Evolutionary conservation across 2,888 invertebrate species (phyloP).

Genomic region (Cryptosula pallasiana): DNA sequence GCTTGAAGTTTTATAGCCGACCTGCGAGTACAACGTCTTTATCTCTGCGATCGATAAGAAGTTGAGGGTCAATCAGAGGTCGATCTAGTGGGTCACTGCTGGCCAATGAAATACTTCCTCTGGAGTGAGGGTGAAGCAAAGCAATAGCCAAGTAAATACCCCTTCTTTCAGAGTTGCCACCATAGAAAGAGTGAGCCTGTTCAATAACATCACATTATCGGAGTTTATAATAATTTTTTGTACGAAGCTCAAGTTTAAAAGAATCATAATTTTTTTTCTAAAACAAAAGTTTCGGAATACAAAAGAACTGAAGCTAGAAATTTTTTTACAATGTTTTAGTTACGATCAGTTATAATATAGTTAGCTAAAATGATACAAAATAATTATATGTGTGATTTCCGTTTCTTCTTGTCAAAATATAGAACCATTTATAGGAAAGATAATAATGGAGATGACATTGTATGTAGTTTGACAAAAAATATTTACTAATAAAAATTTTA

Average conservation of each 20-base stretch:
- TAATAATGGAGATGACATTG: background rate
- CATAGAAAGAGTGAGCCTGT: no score
- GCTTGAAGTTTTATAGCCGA: no score
- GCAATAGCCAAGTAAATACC: constrained; percentile 57
- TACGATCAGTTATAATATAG: no score
- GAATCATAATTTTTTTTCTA: no score
- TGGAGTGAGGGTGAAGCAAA: constrained; percentile 70
- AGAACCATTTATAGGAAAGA: background rate
- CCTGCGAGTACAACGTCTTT: constrained; percentile 48
- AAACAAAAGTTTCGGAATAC: no score
- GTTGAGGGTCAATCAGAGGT: constrained; percentile 83
- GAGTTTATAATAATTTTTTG: background rate
- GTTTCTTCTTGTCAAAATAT: background rate
- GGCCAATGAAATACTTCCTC: constrained; percentile 71
- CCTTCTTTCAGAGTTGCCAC: background rate
- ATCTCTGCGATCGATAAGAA: constrained; percentile 65
- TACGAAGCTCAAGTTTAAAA: background rate
- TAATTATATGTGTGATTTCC: no score
- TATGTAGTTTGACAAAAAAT: background rate
- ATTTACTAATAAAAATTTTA: background rate
- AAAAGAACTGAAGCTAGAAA: no score
- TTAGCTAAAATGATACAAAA: no score
- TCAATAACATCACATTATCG: no score
- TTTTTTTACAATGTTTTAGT: no score
- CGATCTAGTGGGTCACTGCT: constrained; percentile 70